Percentiles rank a stretch among this genome's conserved stretches.
Evolutionary conservation across 2,113 vertebrate genomes (phyloP).

Genomic region (Lontra canadensis): DNA sequence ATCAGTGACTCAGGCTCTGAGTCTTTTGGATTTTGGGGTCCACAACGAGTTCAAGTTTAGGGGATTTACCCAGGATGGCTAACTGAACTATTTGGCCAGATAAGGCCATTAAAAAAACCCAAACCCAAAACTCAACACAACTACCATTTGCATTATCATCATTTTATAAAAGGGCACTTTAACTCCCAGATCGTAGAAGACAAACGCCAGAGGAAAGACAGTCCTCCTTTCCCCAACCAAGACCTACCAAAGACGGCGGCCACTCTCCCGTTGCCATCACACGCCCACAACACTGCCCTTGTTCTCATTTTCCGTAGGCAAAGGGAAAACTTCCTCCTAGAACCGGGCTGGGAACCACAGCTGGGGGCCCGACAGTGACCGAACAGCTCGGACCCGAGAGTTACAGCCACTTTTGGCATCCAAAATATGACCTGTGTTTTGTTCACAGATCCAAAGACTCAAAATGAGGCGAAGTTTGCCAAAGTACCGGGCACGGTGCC

Average conservation of each 20-base stretch:
- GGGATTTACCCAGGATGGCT: not conserved
- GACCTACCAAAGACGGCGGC: not conserved
- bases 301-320: not conserved
- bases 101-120: not conserved
- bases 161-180: not conserved
- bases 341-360: not conserved
- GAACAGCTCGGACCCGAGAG: not conserved
- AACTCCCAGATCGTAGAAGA: not conserved
- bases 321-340: not conserved
- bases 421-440: too few species aligned
- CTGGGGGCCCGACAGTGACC: not conserved
- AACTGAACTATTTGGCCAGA: not conserved
- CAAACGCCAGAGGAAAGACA: not conserved
- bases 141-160: not conserved
- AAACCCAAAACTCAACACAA: not conserved
- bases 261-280: not conserved
- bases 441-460: not conserved
- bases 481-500: not conserved
- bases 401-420: rapidly evolving
- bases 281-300: rapidly evolving
- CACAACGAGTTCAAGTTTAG: not conserved
- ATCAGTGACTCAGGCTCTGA: not conserved
- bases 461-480: not conserved
- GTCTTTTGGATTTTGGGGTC: not conserved
- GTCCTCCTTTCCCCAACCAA: too few species aligned